Conservation (phyloP, 2,113 vertebrate species). For the Promerops cafer region DNA sequence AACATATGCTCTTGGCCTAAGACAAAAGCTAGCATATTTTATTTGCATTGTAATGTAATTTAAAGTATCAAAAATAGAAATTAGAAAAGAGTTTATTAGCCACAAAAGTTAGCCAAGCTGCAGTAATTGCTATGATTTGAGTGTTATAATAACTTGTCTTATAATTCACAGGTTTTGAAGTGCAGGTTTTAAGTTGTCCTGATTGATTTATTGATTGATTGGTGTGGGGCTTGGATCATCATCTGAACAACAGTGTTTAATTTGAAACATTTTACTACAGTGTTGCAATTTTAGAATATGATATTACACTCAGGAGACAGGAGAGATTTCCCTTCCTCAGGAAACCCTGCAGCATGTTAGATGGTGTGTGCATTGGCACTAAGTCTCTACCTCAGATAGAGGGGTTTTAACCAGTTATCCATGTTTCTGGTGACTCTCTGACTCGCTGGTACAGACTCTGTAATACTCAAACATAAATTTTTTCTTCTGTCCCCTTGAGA, state of each 20-base stretch:
- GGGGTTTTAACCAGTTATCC: neutral
- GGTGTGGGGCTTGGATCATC: neutral
- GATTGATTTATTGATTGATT: neutral
- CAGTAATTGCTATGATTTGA: neutral
- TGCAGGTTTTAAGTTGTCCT: neutral
- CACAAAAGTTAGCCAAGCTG: neutral
- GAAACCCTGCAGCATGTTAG: neutral
- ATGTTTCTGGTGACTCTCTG: neutral
- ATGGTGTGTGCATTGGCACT: neutral
- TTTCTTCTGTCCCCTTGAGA: neutral
- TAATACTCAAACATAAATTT: neutral
- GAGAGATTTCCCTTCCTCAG: neutral
- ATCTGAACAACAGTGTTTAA: neutral
- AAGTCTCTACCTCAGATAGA: neutral
- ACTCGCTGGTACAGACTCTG: neutral
- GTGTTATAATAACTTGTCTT: neutral
- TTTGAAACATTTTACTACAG: neutral
- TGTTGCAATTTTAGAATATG: neutral
- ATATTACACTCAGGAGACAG: neutral
- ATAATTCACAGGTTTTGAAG: neutral
- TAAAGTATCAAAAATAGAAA: neutral
- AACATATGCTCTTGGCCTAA: neutral
- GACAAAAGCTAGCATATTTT: neutral
- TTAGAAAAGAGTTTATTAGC: neutral
- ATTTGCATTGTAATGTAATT: neutral